Conservation (phyloP, 2,888 invertebrate genomes). For the Nemurella pictetii region DNA sequence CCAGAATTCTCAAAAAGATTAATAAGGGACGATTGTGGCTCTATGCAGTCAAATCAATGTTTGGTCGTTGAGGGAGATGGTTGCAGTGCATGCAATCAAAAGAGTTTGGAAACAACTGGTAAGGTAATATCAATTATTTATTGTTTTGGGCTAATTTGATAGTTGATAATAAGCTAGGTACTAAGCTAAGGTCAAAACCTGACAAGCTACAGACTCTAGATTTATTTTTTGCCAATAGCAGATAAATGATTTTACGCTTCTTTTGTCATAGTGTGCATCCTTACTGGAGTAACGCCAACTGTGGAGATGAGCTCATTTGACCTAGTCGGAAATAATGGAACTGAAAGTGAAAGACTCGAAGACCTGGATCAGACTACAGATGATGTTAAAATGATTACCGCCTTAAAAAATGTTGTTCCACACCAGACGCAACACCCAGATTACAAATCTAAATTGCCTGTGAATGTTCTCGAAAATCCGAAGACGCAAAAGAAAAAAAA, state of each 20-base stretch:
- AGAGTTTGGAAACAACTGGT: not conserved
- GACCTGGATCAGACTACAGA: not conserved
- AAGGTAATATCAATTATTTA: too few species aligned
- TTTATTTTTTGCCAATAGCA: too few species aligned
- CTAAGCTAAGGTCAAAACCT: too few species aligned
- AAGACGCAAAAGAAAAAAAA: not conserved
- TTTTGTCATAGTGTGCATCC: not conserved
- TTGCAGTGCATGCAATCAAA: constrained; percentile 51
- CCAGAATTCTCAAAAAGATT: too few species aligned
- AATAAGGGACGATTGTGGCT: too few species aligned
- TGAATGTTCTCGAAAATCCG: not conserved
- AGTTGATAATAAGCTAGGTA: too few species aligned
- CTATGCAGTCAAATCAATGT: too few species aligned
- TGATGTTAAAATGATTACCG: not conserved
- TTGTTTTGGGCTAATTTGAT: too few species aligned
- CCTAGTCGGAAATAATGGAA: too few species aligned
- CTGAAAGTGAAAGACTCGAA: not conserved
- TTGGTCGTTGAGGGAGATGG: constrained; percentile 67
- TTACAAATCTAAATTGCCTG: not conserved
- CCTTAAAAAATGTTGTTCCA: not conserved
- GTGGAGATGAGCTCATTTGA: not conserved
- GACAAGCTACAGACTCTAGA: too few species aligned
- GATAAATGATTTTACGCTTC: too few species aligned
- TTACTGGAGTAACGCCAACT: not conserved
- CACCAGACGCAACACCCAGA: not conserved